Conservation (phyloP, 1,140 invertebrate genomes). For the Drosophila pectinifera region DNA sequence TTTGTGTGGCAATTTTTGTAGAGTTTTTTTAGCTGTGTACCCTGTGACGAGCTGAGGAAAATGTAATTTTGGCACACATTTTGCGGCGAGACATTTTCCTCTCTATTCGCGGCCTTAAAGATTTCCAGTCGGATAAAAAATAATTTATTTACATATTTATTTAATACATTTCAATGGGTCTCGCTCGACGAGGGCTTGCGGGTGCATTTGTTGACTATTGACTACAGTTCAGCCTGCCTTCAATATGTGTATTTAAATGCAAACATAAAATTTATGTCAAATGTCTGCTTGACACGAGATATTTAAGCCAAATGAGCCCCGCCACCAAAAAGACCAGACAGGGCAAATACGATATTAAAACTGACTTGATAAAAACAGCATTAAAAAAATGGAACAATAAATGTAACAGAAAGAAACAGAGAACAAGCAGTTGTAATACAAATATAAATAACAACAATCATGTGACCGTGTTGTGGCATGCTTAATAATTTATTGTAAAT, state of each 20-base stretch:
- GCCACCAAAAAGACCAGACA: slow-evolving; percentile 48
- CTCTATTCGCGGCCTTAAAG: slow-evolving; percentile 24
- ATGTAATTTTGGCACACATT: slow-evolving; percentile 53
- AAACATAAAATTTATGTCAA: slow-evolving; percentile 85
- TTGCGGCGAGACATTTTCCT: slow-evolving; percentile 2
- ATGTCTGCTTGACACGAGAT: slow-evolving; percentile 84
- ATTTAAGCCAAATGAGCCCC: slow-evolving; percentile 78
- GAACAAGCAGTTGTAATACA: slow-evolving; percentile 37
- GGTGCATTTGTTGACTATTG: slow-evolving; percentile 36
- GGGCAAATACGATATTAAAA: slow-evolving; percentile 65
- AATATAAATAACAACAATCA: slow-evolving; percentile 70
- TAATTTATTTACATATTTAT: slow-evolving; percentile 19
- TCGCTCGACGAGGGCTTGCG: not conserved
- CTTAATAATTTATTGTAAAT: slow-evolving; percentile 84
- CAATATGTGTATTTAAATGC: slow-evolving; percentile 78
- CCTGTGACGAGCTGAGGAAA: slow-evolving; percentile 26
- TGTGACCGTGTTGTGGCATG: slow-evolving; percentile 63
- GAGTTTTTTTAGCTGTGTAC: not conserved
- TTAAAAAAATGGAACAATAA: slow-evolving; percentile 37
- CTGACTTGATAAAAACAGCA: slow-evolving; percentile 48
- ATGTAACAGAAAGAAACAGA: slow-evolving; percentile 20
- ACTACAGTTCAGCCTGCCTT: slow-evolving; percentile 15
- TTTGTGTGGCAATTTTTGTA: no score
- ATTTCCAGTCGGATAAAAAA: not conserved
- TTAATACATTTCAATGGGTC: slow-evolving; percentile 29